These are phyloP conservation scores for Leptinotarsa undecemlineata DNA, from an alignment of 1,140 invertebrate species.

Conservation along the genomic window DNA sequence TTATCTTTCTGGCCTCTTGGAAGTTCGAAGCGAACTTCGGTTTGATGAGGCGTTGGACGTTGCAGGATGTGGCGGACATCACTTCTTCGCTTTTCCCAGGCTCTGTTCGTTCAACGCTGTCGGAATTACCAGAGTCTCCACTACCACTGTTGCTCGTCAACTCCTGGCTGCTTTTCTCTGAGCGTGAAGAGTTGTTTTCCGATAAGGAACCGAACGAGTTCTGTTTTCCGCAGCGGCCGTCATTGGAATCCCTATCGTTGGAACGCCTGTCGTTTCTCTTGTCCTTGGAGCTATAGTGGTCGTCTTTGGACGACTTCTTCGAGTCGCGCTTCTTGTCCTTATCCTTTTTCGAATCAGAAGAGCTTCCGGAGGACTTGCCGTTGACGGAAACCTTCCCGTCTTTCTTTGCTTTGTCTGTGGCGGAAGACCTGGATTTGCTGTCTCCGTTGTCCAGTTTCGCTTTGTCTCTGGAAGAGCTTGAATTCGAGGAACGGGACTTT, in stretches of 20 bases:
- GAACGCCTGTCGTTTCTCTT: conserved; percentile 59
- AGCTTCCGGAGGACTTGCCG: background rate
- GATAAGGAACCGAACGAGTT: conserved; percentile 32
- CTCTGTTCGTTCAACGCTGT: conserved; percentile 33
- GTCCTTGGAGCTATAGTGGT: conserved; percentile 61
- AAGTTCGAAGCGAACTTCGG: conserved; percentile 66
- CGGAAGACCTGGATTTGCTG: conserved; percentile 32
- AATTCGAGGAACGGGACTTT: conserved; percentile 36
- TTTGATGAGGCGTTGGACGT: conserved; percentile 53
- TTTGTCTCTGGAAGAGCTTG: conserved; percentile 39
- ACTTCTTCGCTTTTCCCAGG: background rate
- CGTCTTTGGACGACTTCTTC: conserved; percentile 58
- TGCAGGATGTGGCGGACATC: background rate
- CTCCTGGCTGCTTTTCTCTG: conserved; percentile 35
- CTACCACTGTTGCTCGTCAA: conserved; percentile 34
- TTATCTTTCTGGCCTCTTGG: conserved; percentile 63
- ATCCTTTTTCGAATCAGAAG: conserved; percentile 35
- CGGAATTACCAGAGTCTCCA: conserved; percentile 51
- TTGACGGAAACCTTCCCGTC: conserved; percentile 12
- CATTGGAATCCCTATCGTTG: conserved; percentile 64
- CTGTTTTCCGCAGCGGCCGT: conserved; percentile 53
- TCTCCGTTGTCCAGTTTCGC: conserved; percentile 36
- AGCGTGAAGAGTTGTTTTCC: conserved; percentile 33
- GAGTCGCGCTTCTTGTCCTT: conserved; percentile 53
- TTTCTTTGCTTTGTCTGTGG: conserved; percentile 27